These are phyloP conservation scores for Phyllostomus discolor DNA, from an alignment of 2,113 vertebrate genomes.

Conservation along the genomic window DNA sequence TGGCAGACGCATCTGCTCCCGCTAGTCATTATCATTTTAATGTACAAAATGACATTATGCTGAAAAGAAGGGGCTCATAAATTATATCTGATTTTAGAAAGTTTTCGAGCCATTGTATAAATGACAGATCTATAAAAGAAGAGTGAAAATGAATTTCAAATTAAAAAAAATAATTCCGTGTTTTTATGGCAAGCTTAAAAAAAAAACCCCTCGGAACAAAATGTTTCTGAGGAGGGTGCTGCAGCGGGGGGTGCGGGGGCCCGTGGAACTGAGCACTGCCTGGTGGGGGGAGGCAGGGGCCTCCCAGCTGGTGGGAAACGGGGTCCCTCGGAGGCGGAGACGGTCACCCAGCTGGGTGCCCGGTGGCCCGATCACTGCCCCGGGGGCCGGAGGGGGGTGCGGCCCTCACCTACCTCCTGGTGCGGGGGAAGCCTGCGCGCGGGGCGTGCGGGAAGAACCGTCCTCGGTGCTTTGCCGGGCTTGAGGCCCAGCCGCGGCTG, in stretches of 20 bases:
- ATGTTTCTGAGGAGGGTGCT: constrained; percentile 69
- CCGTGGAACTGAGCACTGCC: background rate
- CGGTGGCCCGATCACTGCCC: background rate
- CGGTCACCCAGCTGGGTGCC: background rate
- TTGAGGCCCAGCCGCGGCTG: rapidly evolving
- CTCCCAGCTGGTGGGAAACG: rapidly evolving
- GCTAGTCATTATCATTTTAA: constrained; percentile 81
- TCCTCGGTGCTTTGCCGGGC: rapidly evolving
- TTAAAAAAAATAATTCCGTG: constrained; percentile 77
- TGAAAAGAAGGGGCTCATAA: constrained; percentile 83
- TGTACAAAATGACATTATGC: constrained; percentile 81
- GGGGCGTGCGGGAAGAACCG: background rate
- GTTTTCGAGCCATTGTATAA: constrained; percentile 85
- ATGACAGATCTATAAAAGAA: constrained; percentile 86
- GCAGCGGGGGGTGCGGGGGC: background rate
- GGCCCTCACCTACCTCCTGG: too few relatives aligned
- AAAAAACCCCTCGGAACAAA: constrained; percentile 67
- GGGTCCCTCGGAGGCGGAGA: constrained; percentile 12
- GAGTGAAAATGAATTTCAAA: constrained; percentile 83
- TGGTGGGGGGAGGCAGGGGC: background rate
- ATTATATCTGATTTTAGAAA: constrained; percentile 85
- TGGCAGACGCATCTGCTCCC: constrained; percentile 73
- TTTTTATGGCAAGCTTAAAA: constrained; percentile 74
- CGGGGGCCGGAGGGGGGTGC: background rate
- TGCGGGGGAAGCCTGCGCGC: rapidly evolving